Evolutionary conservation across 2,888 invertebrate genomes (phyloP), one percentile per base, ranked within the genome.

Genomic region (Amiota mariae): DNA sequence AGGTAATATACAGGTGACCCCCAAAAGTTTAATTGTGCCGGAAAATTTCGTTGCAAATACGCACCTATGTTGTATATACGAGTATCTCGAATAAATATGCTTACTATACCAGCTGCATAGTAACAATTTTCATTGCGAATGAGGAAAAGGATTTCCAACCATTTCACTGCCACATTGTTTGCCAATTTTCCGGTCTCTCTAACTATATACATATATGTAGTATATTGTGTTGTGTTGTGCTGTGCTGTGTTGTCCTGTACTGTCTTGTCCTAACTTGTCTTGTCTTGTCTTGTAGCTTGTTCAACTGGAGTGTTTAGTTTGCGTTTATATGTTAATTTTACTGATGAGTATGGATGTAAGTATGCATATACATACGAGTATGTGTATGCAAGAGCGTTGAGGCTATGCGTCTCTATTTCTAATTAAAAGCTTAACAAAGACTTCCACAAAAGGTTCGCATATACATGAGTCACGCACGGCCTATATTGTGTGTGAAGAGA

Each of bases 311-410:
- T 79, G 82, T 82, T 82, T 71, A 77, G 81, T 72, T 79, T 77
- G 73, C 80, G 73, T 81, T 81, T 85, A 81, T 85, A 84, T 85
- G 85, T 81, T 85, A 83, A 83, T 83, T 78, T 78, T 75, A 76
- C 75, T 71, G 71, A 20, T 71, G 72, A 72, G 68, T 73, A 76
- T 75, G 72, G 74, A 72, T 77, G 75, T 76, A 76, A 63, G 63
- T 67, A 15, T 49, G 71, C 51, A 75, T 72, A 72, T 75, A 73
- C 77, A n/a, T n/a, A n/a, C n/a, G n/a, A n/a, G 80, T 80, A 8
- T 49, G 71, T 61, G 61, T 48, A 11, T 15, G 57, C 36, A 13
- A 46, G 24, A 78, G 49, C 51, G 10, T 48, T 9, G 15, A 15
- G n/a, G n/a, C 36, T 36, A 6, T 24, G 48, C 54, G 67, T 51